A percentile compares a stretch with the other conserved stretches of the same genome.
phyloP scores from a whole-genome alignment of 2,113 vertebrate species.

The Gymnobelideus leadbeateri region DNA sequence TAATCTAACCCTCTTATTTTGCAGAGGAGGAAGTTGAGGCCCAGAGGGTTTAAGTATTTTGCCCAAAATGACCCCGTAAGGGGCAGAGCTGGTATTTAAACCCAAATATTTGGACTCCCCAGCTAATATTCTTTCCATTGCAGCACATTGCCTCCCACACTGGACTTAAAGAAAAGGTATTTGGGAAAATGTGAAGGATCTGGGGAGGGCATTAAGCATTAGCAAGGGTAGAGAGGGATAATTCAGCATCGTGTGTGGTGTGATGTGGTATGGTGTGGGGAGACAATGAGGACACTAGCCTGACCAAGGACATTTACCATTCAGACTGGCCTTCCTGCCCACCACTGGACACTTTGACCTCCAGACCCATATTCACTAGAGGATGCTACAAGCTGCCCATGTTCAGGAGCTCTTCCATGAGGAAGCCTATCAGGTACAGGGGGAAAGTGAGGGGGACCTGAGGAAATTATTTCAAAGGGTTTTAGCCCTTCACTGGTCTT shows the following conservation, averaged over 20 bases:
- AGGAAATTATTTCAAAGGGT: not conserved
- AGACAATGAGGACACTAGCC: not conserved
- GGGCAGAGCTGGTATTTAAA: not conserved
- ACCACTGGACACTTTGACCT: not conserved
- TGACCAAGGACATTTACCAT: constrained; percentile 45
- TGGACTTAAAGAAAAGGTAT: not conserved
- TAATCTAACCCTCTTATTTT: not conserved
- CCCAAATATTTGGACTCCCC: not conserved
- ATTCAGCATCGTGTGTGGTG: not conserved
- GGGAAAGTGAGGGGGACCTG: not conserved
- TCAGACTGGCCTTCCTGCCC: constrained; percentile 12
- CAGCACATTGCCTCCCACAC: not conserved
- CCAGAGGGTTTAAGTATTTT: not conserved
- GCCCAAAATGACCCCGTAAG: not conserved
- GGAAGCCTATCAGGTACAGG: constrained; percentile 93
- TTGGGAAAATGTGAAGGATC: not conserved
- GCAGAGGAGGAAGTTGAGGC: not conserved
- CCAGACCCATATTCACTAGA: constrained; percentile 13
- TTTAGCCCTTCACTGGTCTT: not conserved
- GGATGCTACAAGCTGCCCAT: constrained; percentile 53
- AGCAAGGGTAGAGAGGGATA: not conserved
- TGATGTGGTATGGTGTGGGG: not conserved
- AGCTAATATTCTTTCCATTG: not conserved
- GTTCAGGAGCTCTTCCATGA: constrained; percentile 96
- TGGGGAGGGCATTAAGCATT: not conserved